These are phyloP conservation scores for Ochropleura plecta DNA, from an alignment of 2,888 invertebrate genomes.

Conservation along the genomic window DNA sequence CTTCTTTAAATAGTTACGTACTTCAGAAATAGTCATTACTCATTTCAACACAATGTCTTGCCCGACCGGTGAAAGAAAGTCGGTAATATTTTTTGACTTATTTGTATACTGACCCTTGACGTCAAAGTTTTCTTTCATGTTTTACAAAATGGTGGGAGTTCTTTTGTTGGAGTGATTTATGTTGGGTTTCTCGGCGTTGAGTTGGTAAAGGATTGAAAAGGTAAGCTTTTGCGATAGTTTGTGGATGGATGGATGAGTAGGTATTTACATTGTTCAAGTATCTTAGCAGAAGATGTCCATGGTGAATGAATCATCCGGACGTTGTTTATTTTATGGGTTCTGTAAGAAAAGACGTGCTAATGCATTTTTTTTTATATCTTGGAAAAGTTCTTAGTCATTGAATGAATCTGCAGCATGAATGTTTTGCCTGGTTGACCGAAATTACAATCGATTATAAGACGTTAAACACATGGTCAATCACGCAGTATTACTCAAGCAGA, in stretches of 20 bases:
- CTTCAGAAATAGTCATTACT: slow-evolving; percentile 46
- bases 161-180: slow-evolving; percentile 54
- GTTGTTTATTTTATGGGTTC: neutral
- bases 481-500: no score
- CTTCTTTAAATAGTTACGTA: slow-evolving; percentile 18
- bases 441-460: neutral
- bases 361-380: neutral
- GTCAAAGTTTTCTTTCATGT: slow-evolving; percentile 56
- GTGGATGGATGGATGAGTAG: neutral
- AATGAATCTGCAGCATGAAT: neutral
- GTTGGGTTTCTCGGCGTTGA: slow-evolving; percentile 30
- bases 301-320: neutral
- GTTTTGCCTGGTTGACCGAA: neutral
- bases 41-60: slow-evolving; percentile 56
- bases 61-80: slow-evolving; percentile 37
- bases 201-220: slow-evolving; percentile 31
- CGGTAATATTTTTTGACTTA: slow-evolving; percentile 60
- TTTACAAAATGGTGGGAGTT: slow-evolving; percentile 42
- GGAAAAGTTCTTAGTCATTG: neutral
- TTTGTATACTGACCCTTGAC: slow-evolving; percentile 57
- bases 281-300: neutral
- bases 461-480: neutral
- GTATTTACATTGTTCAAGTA: slow-evolving; percentile 8
- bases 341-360: neutral
- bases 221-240: slow-evolving; percentile 27